These are phyloP conservation scores for Datnioides undecimradiatus DNA, from an alignment of 2,113 vertebrate genomes.

Conservation along the genomic window DNA sequence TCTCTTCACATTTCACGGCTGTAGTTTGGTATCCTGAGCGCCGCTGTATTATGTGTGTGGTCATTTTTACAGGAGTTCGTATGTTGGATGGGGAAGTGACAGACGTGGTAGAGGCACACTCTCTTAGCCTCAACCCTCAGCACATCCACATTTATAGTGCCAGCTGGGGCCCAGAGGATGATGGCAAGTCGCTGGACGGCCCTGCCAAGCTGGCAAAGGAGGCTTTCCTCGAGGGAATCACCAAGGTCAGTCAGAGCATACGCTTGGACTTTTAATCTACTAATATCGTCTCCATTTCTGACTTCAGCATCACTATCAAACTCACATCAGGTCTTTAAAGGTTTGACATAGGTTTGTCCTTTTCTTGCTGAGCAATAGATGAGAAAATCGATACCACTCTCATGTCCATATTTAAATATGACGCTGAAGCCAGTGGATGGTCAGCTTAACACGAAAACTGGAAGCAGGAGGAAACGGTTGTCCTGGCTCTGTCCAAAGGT, in stretches of 20 bases:
- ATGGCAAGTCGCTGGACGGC: constrained; percentile 96
- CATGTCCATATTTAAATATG: neutral
- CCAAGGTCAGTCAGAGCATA: constrained; percentile 86
- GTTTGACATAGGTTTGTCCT: neutral
- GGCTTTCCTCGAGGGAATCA: constrained; percentile 93
- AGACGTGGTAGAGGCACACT: constrained; percentile 95
- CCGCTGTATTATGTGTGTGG: neutral
- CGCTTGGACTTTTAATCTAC: constrained; percentile 8
- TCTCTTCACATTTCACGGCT: constrained; percentile 21
- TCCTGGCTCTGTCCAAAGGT: neutral
- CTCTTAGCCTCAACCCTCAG: constrained; percentile 93
- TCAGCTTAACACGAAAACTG: neutral
- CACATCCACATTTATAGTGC: constrained; percentile 96
- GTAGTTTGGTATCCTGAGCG: constrained; percentile 7
- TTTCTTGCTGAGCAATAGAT: neutral
- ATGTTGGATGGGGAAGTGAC: constrained; percentile 99
- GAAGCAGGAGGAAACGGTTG: no score
- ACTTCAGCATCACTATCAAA: constrained; percentile 8
- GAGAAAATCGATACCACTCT: neutral
- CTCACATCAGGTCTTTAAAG: constrained; percentile 3
- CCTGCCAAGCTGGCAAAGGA: constrained; percentile 95
- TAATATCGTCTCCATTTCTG: constrained; percentile 3
- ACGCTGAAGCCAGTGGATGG: neutral
- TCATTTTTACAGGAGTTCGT: constrained; percentile 89
- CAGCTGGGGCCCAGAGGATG: constrained; percentile 96